Evolutionary conservation across 1,140 invertebrate species (phyloP).

Genomic region (Venustaconcha ellipsiformis): DNA sequence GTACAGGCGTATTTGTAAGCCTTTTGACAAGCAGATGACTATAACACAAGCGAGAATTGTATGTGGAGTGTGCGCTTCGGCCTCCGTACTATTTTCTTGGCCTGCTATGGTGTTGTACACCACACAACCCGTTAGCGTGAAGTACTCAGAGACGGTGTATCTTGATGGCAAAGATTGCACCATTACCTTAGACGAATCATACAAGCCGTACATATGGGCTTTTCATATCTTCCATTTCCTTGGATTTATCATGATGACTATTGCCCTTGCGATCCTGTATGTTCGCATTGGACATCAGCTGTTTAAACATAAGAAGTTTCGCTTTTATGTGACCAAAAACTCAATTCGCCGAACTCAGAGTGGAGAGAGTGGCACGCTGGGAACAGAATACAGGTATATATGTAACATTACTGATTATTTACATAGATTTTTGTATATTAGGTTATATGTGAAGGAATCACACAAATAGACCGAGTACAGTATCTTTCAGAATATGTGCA

Average conservation of each 20-base stretch:
- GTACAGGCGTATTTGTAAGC: conserved; percentile 50
- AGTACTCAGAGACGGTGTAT: conserved; percentile 2
- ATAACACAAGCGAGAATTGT: conserved; percentile 12
- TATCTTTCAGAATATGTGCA: no score
- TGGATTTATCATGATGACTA: conserved; percentile 15
- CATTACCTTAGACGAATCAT: conserved; percentile 14
- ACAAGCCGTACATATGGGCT: conserved; percentile 6
- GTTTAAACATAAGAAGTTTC: conserved; percentile 30
- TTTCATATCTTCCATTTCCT: conserved; percentile 25
- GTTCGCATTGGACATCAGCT: conserved; percentile 26
- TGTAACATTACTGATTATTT: no score
- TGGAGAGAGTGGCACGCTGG: conserved; percentile 18
- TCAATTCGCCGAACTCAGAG: conserved; percentile 21
- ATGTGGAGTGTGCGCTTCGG: conserved; percentile 5
- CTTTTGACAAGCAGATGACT: conserved; percentile 29
- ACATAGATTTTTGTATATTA: no score
- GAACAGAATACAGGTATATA: neutral
- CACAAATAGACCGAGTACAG: no score
- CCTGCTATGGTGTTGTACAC: conserved; percentile 28
- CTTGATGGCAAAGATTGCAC: conserved; percentile 26
- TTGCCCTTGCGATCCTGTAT: conserved; percentile 28
- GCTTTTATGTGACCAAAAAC: conserved; percentile 27
- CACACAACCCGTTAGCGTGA: conserved; percentile 11
- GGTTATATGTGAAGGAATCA: no score
- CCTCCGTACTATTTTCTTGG: conserved; percentile 18